These are phyloP conservation scores for Odocoileus virginianus DNA, from an alignment of 2,113 vertebrate species.

Conservation along the genomic window DNA sequence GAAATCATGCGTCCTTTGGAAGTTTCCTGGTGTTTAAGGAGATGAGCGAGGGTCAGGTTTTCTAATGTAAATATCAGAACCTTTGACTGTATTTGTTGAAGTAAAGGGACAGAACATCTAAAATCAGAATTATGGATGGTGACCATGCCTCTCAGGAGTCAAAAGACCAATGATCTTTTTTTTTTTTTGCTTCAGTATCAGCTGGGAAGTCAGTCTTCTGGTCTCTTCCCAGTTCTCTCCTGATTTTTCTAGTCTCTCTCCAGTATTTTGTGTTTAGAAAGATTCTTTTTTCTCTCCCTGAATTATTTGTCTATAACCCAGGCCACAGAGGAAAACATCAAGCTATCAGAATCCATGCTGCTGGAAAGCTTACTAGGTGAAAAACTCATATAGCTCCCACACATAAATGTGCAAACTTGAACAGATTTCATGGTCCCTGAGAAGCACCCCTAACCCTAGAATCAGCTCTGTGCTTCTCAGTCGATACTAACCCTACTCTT, in stretches of 20 bases:
- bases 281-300: background rate
- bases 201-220: background rate
- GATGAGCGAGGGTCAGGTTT: background rate
- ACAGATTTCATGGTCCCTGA: background rate
- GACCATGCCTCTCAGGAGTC: background rate
- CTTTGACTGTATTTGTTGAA: background rate
- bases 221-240: background rate
- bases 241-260: background rate
- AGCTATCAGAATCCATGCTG: background rate
- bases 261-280: background rate
- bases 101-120: background rate
- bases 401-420: background rate
- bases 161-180: background rate
- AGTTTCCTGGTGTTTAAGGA: background rate
- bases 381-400: background rate
- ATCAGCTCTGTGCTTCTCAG: background rate
- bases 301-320: background rate
- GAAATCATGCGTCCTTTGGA: background rate
- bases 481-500: background rate
- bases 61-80: background rate
- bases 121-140: background rate
- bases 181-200: background rate
- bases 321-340: background rate
- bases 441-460: background rate
- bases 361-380: background rate